Evolutionary conservation across 2,797 vertebrate species (phyloP).

Genomic region (Mallotus villosus): DNA sequence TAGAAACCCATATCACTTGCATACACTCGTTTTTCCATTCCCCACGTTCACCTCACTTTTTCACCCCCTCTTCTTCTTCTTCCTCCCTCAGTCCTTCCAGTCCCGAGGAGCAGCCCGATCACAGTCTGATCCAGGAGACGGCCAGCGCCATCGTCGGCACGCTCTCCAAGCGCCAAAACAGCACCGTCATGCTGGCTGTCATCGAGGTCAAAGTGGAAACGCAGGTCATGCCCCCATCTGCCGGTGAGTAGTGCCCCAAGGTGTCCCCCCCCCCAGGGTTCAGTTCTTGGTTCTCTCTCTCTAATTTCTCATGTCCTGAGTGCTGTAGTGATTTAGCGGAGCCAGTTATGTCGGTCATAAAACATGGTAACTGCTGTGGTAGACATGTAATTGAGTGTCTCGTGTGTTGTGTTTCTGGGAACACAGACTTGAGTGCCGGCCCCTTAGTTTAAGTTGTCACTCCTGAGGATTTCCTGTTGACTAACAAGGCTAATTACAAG

Average conservation of each 20-base stretch:
- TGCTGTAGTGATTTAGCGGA: not conserved
- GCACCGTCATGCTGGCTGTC: slow-evolving; percentile 88
- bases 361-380: not conserved
- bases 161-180: slow-evolving; percentile 89
- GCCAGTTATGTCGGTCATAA: slow-evolving; percentile 21
- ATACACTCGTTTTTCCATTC: not conserved
- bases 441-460: not conserved
- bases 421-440: not conserved
- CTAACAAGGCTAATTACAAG: not conserved
- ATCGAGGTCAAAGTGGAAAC: slow-evolving; percentile 96
- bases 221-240: slow-evolving; percentile 73
- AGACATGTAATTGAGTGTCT: not conserved
- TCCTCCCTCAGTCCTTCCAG: slow-evolving; percentile 81
- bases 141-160: slow-evolving; percentile 86
- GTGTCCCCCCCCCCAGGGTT: slow-evolving; percentile 32
- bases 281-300: not conserved
- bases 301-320: no score
- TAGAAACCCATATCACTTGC: not conserved
- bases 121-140: slow-evolving; percentile 85
- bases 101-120: slow-evolving; percentile 84
- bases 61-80: slow-evolving; percentile 12
- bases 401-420: not conserved
- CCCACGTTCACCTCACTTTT: not conserved
- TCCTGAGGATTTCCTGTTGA: not conserved
- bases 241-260: slow-evolving; percentile 69